Evolutionary conservation across 2,797 vertebrate species (phyloP), one percentile per base, ranked within the genome.

Genomic region (Miichthys miiuy): DNA sequence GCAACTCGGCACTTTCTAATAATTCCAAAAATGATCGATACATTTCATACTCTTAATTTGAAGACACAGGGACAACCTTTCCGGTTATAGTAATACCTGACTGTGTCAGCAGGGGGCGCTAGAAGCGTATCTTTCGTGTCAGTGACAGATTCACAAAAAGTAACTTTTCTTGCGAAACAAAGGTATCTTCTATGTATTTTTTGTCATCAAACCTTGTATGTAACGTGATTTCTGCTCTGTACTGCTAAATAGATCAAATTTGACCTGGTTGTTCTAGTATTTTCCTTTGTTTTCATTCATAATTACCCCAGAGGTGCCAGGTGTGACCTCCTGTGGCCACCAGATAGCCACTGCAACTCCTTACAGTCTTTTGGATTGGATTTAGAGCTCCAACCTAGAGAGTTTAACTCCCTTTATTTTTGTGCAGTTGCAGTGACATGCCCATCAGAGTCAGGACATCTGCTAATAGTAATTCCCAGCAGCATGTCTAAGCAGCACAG

Each of bases 401-500:
- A 30, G 6, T 5, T 30, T 30, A 30, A 30, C 30, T 1, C 5
- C 30, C 6, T 30, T 30, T 5, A 30, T 30, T 30, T 30, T 30
- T 30, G 27, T 30, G 5, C 27, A 30, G 27, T 76, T 68, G 46
- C 63, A 68, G 68, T 58, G 72, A 65, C 67, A 72, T 75, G 81
- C 55, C 70, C 56, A 64, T 54, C 51, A 41, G 38, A 44, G 60
- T 74, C 7, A 18, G 67, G 62, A 85, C 50, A 72, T 82, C 69
- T 60, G 50, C 68, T 62, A 44, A 30, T 30, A 6, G 30, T 30
- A 78, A 42, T 67, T 41, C 34, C 34, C 44, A 47, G 62, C 27
- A 21, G 76, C 72, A 72, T 66, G 72, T 85, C 60, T 52, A 25
- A 66, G 80, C 72, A 79, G 72, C 63, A 63, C 62, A 77, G 41